Evolutionary conservation across 1,140 invertebrate species (phyloP), one percentile per base, ranked within the genome.

Genomic region (Zaprionus kolodkinae): DNA sequence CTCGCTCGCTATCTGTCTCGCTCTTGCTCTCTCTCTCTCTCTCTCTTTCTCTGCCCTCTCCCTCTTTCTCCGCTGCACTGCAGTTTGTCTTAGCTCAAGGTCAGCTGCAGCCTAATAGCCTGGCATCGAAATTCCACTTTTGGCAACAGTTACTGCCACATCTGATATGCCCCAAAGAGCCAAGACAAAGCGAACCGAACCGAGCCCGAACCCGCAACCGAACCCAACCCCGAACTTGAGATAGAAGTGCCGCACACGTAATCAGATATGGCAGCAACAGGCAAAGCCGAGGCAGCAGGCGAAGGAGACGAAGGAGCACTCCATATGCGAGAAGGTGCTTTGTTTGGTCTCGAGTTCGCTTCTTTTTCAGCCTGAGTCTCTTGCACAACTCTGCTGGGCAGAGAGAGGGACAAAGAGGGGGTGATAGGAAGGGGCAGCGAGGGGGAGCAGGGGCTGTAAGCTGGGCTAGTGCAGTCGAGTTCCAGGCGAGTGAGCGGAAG

Each of bases 251-350:
- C 70, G 77, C 84, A 85, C 78, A 88, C 77, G 83, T 88, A 87
- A 87, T 87, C 84, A 88, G 83, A 87, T 87, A 87, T 84, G 56
- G 70, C 64, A 79, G 50, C 43, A 72, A 74, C 70, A 80, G 15
- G 70, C 45, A 70, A 75, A 33, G 65, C 62, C n/a, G 68, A 60
- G 59, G 60, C 65, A 63, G 27, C 3, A 30, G 6, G 27, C 27
- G 27, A 30, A 30, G 27, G 3, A 30, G 27, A 30, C 3, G 25
- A 1, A 27, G 25, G 4, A 55, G 40, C 54, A 70, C 65, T 72
- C 78, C 83, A 88, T 86, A 79, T 86, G 21, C 21, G 76, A 59
- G 84, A 69, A 79, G 76, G 62, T 40, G 35, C 48, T 77, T 64
- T 50, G 52, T 71, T 72, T 64, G 27, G 62, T 25, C 69, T 60